Evolutionary conservation across 2,113 vertebrate species (phyloP).

Genomic region (Centropus unirufus): DNA sequence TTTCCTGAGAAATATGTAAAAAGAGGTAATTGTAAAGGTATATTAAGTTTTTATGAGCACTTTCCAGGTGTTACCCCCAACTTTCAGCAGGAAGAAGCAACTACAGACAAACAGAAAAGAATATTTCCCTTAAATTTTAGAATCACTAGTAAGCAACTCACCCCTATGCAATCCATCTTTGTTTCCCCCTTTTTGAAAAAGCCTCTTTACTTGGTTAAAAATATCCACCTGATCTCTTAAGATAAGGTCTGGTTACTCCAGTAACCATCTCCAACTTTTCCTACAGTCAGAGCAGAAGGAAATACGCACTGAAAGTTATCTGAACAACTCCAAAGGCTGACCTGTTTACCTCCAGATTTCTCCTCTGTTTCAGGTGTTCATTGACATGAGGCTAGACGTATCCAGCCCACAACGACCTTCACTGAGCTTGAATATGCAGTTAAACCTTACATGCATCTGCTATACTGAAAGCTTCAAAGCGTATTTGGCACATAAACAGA

Average conservation of each 20-base stretch:
- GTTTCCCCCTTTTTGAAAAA: not conserved
- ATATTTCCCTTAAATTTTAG: not conserved
- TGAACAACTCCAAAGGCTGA: not conserved
- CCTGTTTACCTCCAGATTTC: not conserved
- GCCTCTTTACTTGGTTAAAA: not conserved
- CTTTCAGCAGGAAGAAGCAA: not conserved
- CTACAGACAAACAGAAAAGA: not conserved
- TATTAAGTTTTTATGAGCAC: not conserved
- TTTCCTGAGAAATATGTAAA: not conserved
- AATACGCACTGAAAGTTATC: not conserved
- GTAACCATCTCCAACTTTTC: not conserved
- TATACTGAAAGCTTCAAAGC: not conserved
- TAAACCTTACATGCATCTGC: not conserved
- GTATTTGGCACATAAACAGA: not conserved
- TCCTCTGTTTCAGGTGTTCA: not conserved
- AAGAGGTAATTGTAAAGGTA: not conserved
- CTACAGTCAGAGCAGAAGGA: not conserved
- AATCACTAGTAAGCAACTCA: not conserved
- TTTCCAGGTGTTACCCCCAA: not conserved
- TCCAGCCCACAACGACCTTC: not conserved
- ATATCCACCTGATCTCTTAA: not conserved
- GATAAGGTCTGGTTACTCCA: not conserved
- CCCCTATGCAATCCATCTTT: not conserved
- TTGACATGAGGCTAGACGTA: not conserved
- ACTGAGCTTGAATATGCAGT: not conserved